Evolutionary conservation across 2,888 invertebrate genomes (phyloP).

Genomic region (Drosophila antonietae): DNA sequence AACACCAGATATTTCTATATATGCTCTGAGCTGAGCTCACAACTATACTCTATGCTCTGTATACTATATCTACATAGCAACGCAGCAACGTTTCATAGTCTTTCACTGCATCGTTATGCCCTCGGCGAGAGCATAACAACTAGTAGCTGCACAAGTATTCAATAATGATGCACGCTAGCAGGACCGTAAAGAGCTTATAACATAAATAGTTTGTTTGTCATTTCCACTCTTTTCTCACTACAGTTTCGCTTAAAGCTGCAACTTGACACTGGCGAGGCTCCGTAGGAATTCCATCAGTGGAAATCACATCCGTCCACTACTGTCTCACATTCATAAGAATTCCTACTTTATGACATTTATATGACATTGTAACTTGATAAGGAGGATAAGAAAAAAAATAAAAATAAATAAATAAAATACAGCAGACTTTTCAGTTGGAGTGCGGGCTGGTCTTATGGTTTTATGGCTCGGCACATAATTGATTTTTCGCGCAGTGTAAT

Average conservation of each 20-base stretch:
- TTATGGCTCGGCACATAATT: slow-evolving; percentile 4
- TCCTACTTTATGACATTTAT: background rate
- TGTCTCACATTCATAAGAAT: background rate
- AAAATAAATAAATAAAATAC: background rate
- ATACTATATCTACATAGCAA: too few species aligned
- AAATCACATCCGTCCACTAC: background rate
- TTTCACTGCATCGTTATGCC: background rate
- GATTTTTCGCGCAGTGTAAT: slow-evolving; percentile 14
- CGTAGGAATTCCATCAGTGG: background rate
- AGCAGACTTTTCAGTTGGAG: background rate
- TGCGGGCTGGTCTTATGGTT: slow-evolving; percentile 2
- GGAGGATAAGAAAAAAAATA: background rate
- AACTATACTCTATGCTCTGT: too few species aligned
- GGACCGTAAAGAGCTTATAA: slow-evolving; percentile 4
- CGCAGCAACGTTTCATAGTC: background rate
- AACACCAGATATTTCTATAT: too few species aligned
- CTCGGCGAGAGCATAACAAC: background rate
- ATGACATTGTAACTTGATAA: slow-evolving; percentile 1
- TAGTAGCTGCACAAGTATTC: background rate
- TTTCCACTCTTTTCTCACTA: background rate
- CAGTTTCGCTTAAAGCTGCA: background rate
- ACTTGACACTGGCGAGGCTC: background rate
- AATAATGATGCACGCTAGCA: background rate
- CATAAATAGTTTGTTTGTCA: slow-evolving; percentile 10
- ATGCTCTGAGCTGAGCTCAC: too few species aligned